Evolutionary conservation across 2,888 invertebrate genomes (phyloP), one percentile per base, ranked within the genome.

Genomic region (Boloria selene): DNA sequence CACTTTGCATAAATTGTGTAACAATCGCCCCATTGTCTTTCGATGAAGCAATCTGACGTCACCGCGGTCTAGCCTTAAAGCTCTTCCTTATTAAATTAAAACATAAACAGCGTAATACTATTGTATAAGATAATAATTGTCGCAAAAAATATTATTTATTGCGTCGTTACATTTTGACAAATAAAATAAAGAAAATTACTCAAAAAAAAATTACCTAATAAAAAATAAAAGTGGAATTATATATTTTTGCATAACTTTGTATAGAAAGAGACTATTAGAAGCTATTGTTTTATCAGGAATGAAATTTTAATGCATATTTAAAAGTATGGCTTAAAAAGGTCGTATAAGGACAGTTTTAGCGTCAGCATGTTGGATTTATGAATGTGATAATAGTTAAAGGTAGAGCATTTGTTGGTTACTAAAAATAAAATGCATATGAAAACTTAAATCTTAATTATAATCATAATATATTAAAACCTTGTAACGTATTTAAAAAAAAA

Each of bases 41-140:
- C 13, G 61, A 69, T 69, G 67, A 60, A 64, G 64, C 55, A 69
- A 69, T 51, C 47, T 67, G 55, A 69, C 61, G 61, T 52, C 61
- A 61, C 17, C 45, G 45, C 56, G 52, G 53, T 49, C 61, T 64
- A 44, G 61, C 61, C 56, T 59, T 51, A 61, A 60, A 31, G 16
- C 45, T 56, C 69, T 69, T 69, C 69, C 69, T 67, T 59, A 65
- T 67, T 60, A 67, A 60, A 56, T 61, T 54, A 50, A 52, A 42
- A 42, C 17, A 61, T 52, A 53, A 62, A 52, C 31, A 38, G 18
- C 18, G 52, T 62, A 67, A 62, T 62, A 60, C 62, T 22, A 61
- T 53, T 68, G 64, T 68, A 69, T 61, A 53, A 66, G 50, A 64
- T 64, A 49, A 61, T 67, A 54, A 64, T 66, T 61, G 22, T 52